Evolutionary conservation across 2,113 vertebrate species (phyloP).

Genomic region (Hassar affinis): DNA sequence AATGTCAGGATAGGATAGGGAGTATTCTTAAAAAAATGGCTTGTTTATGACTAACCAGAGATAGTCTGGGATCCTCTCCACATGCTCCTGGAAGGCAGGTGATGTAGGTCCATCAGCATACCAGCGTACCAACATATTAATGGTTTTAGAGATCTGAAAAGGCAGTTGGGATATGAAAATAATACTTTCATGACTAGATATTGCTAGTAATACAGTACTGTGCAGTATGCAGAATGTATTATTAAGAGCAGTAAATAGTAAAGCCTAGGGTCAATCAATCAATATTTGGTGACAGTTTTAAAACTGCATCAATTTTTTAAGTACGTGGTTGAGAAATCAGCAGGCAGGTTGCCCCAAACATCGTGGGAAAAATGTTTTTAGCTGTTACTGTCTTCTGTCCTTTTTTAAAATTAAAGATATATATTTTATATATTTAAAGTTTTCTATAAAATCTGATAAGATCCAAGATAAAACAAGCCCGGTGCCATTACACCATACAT

Average conservation of each 20-base stretch:
- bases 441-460: no score
- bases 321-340: not conserved
- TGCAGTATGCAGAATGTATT: not conserved
- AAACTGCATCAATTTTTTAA: not conserved
- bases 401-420: not conserved
- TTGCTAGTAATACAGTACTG: not conserved
- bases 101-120: conserved; percentile 81
- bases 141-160: conserved; percentile 89
- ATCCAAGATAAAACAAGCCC: no score
- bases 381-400: not conserved
- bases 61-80: conserved; percentile 89
- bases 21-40: not conserved
- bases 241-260: not conserved
- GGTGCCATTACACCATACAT: not conserved
- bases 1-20: not conserved
- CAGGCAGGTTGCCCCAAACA: not conserved
- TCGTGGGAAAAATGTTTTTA: not conserved
- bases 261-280: not conserved
- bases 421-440: no score
- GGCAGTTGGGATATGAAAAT: conserved; percentile 1
- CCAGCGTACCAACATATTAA: conserved; percentile 96
- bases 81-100: conserved; percentile 81
- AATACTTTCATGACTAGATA: not conserved
- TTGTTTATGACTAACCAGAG: conserved; percentile 80
- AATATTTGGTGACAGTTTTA: not conserved